phyloP scores from a whole-genome alignment of 2,888 invertebrate species.

The Mayetiola destructor region DNA sequence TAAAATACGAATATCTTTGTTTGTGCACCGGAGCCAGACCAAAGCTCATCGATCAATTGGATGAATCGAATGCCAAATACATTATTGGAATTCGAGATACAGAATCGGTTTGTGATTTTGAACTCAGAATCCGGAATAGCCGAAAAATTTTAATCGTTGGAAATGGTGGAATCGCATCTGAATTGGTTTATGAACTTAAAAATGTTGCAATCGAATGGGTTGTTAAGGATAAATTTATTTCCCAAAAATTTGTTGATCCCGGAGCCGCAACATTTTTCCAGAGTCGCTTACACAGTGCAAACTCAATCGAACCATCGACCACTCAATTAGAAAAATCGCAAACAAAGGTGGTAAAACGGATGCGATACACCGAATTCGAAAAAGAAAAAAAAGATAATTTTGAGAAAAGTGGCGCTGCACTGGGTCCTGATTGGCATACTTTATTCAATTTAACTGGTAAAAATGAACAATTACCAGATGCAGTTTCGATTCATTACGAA shows the following conservation, averaged over 20 bases:
- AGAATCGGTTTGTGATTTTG: conserved; percentile 73
- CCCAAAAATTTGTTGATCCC: conserved; percentile 87
- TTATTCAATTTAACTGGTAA: conserved; percentile 46
- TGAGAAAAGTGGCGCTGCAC: conserved; percentile 61
- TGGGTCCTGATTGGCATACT: conserved; percentile 94
- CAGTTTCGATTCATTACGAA: conserved; percentile 47
- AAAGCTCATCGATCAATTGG: conserved; percentile 49
- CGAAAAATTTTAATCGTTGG: conserved; percentile 73
- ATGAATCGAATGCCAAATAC: conserved; percentile 37
- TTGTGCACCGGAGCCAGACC: conserved; percentile 84
- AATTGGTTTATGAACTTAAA: conserved; percentile 77
- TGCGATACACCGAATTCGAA: conserved; percentile 50
- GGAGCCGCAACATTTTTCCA: conserved; percentile 91
- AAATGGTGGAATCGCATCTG: conserved; percentile 98
- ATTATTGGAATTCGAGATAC: conserved; percentile 88
- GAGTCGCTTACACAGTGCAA: conserved; percentile 30
- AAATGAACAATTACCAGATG: conserved; percentile 29
- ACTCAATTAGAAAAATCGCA: conserved; percentile 20
- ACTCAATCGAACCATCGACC: conserved; percentile 10
- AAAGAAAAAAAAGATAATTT: conserved; percentile 32
- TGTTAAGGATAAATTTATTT: conserved; percentile 82
- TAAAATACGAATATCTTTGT: conserved; percentile 69
- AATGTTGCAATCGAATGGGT: conserved; percentile 84
- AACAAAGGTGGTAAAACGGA: conserved; percentile 38
- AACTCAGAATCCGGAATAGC: conserved; percentile 50